A percentile compares a stretch with the other conserved stretches of the same genome.
phyloP scores from a whole-genome alignment of 2,797 vertebrate genomes.

The Meriones psammophilus region DNA sequence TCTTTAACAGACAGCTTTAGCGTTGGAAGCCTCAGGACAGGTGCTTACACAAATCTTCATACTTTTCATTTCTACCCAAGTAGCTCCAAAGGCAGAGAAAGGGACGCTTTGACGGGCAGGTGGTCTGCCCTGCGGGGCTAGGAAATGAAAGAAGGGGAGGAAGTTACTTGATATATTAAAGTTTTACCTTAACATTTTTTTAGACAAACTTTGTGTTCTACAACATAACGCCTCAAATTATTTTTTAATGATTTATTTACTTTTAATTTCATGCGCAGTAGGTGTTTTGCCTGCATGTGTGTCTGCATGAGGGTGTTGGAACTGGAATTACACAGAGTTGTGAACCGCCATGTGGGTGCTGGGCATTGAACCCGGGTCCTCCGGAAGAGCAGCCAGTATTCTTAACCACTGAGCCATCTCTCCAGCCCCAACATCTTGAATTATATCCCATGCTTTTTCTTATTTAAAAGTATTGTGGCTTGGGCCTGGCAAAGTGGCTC shows the following conservation, averaged over 20 bases:
- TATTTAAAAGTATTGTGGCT: slow-evolving; percentile 51
- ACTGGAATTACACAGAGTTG: no score
- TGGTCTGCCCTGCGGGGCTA: not conserved
- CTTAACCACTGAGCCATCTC: no score
- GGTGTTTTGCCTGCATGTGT: no score
- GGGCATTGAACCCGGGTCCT: no score
- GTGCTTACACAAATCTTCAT: slow-evolving; percentile 63
- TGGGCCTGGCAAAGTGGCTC: not conserved
- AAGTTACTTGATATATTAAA: not conserved
- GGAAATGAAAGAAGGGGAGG: not conserved
- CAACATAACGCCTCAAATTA: not conserved
- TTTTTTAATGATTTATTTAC: no score
- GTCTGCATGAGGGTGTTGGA: no score
- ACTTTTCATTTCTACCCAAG: slow-evolving; percentile 42
- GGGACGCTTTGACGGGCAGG: not conserved
- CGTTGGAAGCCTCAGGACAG: slow-evolving; percentile 61
- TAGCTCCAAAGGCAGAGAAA: slow-evolving; percentile 69
- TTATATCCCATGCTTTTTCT: slow-evolving; percentile 43
- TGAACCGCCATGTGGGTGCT: no score
- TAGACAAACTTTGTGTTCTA: slow-evolving; percentile 46
- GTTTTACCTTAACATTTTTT: not conserved
- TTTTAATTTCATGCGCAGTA: no score
- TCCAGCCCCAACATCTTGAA: not conserved
- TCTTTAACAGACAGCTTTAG: slow-evolving; percentile 42
- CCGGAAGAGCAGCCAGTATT: no score